A percentile compares a stretch with the other conserved stretches of the same genome.
Conservation (phyloP, 2,797 vertebrate genomes). For the Loris lydekkerianus region DNA sequence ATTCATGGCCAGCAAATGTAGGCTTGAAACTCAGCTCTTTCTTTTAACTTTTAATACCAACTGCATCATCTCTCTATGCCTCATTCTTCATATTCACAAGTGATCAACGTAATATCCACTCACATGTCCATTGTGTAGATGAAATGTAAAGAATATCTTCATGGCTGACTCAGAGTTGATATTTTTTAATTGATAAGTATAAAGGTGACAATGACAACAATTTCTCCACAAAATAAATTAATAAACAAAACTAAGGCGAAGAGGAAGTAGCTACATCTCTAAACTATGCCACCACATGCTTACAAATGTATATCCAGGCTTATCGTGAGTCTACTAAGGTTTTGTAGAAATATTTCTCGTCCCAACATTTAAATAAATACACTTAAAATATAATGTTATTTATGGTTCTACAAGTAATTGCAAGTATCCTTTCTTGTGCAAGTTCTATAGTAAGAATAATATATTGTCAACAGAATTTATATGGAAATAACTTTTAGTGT, state of each 20-base stretch:
- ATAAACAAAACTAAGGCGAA: background rate
- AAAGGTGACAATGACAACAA: background rate
- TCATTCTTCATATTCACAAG: background rate
- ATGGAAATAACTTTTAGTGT: conserved; percentile 65
- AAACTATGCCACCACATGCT: background rate
- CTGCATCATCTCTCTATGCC: background rate
- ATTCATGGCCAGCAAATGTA: background rate
- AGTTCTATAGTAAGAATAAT: conserved; percentile 51
- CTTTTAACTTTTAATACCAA: background rate
- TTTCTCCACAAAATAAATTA: conserved; percentile 10
- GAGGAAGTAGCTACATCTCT: background rate
- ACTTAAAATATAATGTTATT: conserved; percentile 34
- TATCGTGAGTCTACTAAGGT: background rate
- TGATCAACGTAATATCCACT: background rate
- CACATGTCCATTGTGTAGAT: background rate
- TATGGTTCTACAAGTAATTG: conserved; percentile 64
- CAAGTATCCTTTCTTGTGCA: conserved; percentile 33
- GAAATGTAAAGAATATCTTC: background rate
- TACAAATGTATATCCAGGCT: background rate
- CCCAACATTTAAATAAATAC: conserved; percentile 39
- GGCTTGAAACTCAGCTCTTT: background rate
- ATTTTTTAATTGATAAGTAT: background rate
- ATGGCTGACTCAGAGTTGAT: background rate
- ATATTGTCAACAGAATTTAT: conserved; percentile 64
- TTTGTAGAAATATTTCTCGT: conserved; percentile 10